Conservation (phyloP, 35 echinoderm and acorn worm species). For the Stichopus chloronotus region DNA sequence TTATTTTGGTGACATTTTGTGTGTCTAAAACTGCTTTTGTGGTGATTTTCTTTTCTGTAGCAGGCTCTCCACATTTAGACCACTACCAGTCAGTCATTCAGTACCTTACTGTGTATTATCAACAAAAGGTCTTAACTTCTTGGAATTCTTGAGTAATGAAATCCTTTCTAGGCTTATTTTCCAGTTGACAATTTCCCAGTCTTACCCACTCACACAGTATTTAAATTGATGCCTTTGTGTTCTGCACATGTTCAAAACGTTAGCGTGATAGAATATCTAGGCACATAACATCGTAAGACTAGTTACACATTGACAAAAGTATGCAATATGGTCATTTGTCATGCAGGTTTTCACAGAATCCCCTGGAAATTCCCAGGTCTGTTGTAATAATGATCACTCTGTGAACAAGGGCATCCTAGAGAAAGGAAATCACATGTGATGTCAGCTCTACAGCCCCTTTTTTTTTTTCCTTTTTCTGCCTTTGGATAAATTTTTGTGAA, state of each 20-base stretch:
- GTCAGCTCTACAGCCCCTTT: not conserved
- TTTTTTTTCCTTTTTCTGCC: not conserved
- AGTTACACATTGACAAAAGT: not conserved
- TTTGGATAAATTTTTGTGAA: not conserved
- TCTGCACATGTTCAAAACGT: not conserved
- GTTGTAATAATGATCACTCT: not conserved
- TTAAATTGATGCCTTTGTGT: too few species aligned
- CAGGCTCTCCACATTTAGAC: too few species aligned
- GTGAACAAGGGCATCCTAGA: not conserved
- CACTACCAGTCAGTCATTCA: too few species aligned
- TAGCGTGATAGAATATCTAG: not conserved
- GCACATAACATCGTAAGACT: not conserved
- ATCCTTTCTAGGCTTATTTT: too few species aligned
- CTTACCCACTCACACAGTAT: too few species aligned
- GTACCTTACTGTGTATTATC: too few species aligned
- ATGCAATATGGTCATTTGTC: conserved; percentile 4
- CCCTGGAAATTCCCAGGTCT: not conserved
- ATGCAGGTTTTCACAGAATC: not conserved
- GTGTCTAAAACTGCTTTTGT: too few species aligned
- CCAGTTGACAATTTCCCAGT: too few species aligned
- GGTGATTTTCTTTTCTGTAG: too few species aligned
- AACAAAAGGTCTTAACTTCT: too few species aligned
- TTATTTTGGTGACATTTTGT: too few species aligned
- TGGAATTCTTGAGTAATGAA: too few species aligned
- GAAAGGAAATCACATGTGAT: conserved; percentile 4